Conservation (phyloP, 64 coral and sea anemone species). For the Montipora efflorescens region DNA sequence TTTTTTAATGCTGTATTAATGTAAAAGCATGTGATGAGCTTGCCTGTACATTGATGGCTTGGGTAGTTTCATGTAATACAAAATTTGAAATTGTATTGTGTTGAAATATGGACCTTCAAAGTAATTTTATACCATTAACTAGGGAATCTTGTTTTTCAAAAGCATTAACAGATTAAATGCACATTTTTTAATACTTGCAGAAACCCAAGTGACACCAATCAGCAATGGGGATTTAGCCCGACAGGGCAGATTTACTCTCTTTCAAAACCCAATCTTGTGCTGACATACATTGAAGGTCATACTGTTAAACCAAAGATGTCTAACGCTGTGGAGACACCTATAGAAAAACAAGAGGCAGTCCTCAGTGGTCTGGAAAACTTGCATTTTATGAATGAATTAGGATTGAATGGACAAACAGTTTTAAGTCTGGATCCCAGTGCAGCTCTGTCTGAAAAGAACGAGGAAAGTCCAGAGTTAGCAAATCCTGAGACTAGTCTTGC, state of each 20-base stretch:
- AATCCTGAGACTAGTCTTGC: constrained; percentile 17
- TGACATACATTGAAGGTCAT: constrained; percentile 79
- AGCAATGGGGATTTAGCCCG: constrained; percentile 91
- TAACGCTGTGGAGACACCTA: neutral
- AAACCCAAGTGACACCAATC: constrained; percentile 55
- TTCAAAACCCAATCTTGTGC: constrained; percentile 74
- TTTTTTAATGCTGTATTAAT: too few relatives aligned
- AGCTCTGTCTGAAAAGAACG: neutral
- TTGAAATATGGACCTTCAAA: too few relatives aligned
- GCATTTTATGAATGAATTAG: constrained; percentile 13
- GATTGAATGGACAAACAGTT: neutral
- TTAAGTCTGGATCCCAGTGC: neutral
- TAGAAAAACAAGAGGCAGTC: neutral
- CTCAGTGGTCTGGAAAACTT: neutral
- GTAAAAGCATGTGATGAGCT: too few relatives aligned
- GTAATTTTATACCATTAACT: too few relatives aligned
- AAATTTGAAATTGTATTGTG: too few relatives aligned
- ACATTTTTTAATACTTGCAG: constrained; percentile 21
- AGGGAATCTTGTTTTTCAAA: too few relatives aligned
- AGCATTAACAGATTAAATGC: neutral
- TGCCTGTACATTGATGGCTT: too few relatives aligned
- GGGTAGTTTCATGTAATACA: too few relatives aligned
- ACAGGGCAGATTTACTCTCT: constrained; percentile 92
- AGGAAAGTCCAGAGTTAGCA: constrained; percentile 16
- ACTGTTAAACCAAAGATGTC: neutral